Evolutionary conservation across 2,797 vertebrate species (phyloP), one percentile per base, ranked within the genome.

Genomic region (Rhynchotus rufescens): DNA sequence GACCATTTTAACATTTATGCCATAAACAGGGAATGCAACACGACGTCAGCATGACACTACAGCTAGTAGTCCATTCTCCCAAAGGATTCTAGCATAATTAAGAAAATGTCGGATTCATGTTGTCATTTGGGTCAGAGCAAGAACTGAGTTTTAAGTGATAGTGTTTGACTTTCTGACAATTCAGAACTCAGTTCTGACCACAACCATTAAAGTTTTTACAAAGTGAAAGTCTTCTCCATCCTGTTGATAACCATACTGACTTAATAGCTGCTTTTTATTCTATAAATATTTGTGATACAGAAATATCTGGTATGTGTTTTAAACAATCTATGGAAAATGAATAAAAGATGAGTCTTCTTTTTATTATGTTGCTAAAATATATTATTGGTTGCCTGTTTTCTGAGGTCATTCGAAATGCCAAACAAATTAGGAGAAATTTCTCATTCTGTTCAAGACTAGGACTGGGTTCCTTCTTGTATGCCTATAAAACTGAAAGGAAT

Each of bases 391-490:
- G 80, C 34, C 38, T 82, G 82, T 81, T 88, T 88, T 86, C 92
- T 89, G 89, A 97, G 86, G 89, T 97, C 94, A 95, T 66, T 93
- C 86, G 93, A 96, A 97, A 97, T 87, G 45, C 36, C 75, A 74
- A 44, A 90, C n/a, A 93, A 66, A 62, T 69, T 47, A 93, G 56
- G 54, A 72, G 57, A 88, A 94, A 88, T 75, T 73, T 65, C 71
- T 66, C 85, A 78, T 54, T 91, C 80, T 80, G 32, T 91, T 93
- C 81, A 89, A 76, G 92, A 69, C 52, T 64, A 93, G 66, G 38
- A 90, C 12, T 80, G 47, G 57, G 89, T 92, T 93, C 28, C 30
- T 83, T 25, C 26, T 76, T 26, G 28, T 23, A 36, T 0, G 7
- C 8, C 75, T 30, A 72, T 1, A 7, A 36, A 57, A 20, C 36